Base-by-base conservation (phyloP, 2,113 vertebrate genomes). In the Ictalurus punctatus region DNA sequence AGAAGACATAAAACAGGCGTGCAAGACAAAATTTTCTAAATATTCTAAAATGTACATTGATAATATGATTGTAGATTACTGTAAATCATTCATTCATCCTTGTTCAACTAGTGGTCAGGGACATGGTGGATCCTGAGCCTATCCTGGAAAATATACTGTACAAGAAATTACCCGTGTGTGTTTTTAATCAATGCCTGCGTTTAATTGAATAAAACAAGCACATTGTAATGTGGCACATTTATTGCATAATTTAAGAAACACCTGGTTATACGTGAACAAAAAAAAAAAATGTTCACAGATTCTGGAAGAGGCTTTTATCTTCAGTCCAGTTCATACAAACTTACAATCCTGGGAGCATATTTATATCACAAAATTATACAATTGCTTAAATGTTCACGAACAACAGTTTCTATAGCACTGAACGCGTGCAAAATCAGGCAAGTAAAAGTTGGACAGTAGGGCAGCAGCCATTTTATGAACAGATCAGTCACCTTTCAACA, bases 241-340 rank as follows among this genome's bases (percentile, higher is more conserved):
- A 87, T 79, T 87, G 59, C 86, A 87, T 87, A 65, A 48, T 80
- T 87, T 52, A 25, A 65, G 27, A 54, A 87, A 87, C 58, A 65
- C 30, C 59, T 86, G 69, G 21, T 69, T 73, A 10, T 34, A 73
- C 65, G 73, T 59, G 56, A 85, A 73, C 84, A 86, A 27, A 44
- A 44, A 86, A 27, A 44, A 48, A 48, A 59, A 40, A 58, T 14
- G 6, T 86, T 78, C 85, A 37, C 56, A 44, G 54, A 27, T 78
- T 73, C 48, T n/a, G 52, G 34, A 58, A 52, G 71, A 78, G 40
- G 16, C 25, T 44, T 58, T 52, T 30, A n/a, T 44, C 17, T 80
- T 8, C 9, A 52, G 40, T 21, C 16, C 9, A 34, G 40, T 30
- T 80, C 40, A 52, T n/a, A 56, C 16, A 9, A 25, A 27, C 16